Conservation (phyloP, 2,797 vertebrate species). For the Sebastes iracundus region DNA sequence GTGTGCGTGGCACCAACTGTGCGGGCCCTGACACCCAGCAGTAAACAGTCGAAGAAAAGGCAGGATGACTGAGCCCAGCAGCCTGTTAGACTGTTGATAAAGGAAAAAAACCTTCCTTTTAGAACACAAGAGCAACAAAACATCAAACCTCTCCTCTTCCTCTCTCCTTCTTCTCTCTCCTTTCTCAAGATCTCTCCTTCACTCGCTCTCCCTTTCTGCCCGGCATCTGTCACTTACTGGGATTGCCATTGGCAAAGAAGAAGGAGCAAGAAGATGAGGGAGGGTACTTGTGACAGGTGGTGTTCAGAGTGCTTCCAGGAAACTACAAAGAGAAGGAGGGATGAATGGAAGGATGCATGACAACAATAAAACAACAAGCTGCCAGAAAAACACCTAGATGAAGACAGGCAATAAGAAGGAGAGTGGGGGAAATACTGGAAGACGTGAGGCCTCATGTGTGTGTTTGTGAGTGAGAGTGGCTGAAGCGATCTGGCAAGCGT, state of each 20-base stretch:
- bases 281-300: neutral
- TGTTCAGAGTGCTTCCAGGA: neutral
- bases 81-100: slow-evolving; percentile 51
- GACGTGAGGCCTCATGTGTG: neutral
- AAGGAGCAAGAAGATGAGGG: slow-evolving; percentile 9
- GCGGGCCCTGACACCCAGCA: slow-evolving; percentile 32
- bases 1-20: slow-evolving; percentile 17
- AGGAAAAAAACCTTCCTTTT: slow-evolving; percentile 36
- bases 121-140: slow-evolving; percentile 25
- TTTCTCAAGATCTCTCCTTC: neutral
- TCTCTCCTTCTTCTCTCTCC: neutral
- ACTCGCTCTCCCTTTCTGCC: neutral
- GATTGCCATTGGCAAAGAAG: slow-evolving; percentile 33
- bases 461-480: neutral
- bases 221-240: slow-evolving; percentile 15
- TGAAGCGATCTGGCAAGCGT: slow-evolving; percentile 37
- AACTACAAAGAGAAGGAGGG: neutral
- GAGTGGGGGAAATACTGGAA: neutral
- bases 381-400: slow-evolving; percentile 11
- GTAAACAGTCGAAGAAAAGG: slow-evolving; percentile 29
- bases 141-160: slow-evolving; percentile 7
- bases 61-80: slow-evolving; percentile 36
- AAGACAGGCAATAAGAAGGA: slow-evolving; percentile 8
- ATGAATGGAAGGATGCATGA: neutral
- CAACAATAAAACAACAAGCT: slow-evolving; percentile 3